Percentiles rank a stretch among this genome's conserved stretches.
Evolutionary conservation across 2,888 invertebrate species (phyloP).

Genomic region (Thecocarcelia acutangulata): DNA sequence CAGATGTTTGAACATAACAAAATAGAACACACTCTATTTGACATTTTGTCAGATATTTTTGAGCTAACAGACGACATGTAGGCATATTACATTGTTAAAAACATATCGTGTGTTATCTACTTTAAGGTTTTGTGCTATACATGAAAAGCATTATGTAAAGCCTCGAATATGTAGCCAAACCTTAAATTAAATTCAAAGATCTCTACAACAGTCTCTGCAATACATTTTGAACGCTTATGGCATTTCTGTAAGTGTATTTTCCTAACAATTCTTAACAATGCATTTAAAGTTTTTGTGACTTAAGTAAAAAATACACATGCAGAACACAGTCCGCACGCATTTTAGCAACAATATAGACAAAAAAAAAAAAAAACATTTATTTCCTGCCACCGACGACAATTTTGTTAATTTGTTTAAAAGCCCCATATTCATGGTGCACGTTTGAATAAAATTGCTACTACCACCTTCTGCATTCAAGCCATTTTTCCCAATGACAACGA

Average conservation of each 20-base stretch:
- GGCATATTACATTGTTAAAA: too few species aligned
- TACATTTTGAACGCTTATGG: too few species aligned
- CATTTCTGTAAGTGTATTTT: conserved; percentile 32
- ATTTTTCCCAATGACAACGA: conserved; percentile 52
- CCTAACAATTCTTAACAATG: conserved; percentile 22
- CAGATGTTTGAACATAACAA: too few species aligned
- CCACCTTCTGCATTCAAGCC: conserved; percentile 46
- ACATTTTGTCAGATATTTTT: too few species aligned
- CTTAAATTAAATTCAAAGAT: too few species aligned
- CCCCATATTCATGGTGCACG: conserved; percentile 41
- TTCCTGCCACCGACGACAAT: conserved; percentile 71
- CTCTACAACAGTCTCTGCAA: too few species aligned
- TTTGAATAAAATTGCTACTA: conserved; percentile 43
- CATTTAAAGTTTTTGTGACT: conserved; percentile 18
- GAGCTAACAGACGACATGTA: too few species aligned
- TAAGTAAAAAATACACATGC: conserved; percentile 8
- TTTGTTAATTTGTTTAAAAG: conserved; percentile 69
- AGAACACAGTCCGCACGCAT: conserved; percentile 53
- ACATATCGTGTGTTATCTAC: too few species aligned
- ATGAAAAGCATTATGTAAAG: too few species aligned
- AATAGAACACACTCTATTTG: too few species aligned
- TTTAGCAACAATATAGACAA: conserved; percentile 33
- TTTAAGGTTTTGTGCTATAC: too few species aligned
- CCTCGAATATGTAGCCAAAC: too few species aligned
- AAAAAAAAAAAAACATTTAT: conserved; percentile 68